Base-by-base conservation (phyloP, 2,888 invertebrate genomes). In the Ferdinandea cuprea region DNA sequence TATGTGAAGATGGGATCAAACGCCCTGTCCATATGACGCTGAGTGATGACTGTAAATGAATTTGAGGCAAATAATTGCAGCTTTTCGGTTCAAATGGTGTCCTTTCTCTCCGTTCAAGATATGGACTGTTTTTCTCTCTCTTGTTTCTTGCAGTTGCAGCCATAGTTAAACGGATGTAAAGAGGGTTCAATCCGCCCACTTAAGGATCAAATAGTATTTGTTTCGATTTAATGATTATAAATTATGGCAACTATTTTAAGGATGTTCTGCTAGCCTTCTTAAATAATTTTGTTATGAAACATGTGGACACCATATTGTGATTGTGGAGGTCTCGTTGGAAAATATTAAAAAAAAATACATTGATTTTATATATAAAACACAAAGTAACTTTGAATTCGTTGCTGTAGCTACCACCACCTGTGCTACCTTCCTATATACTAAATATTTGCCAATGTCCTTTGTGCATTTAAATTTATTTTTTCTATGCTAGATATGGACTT, bases 11-110 rank as follows among this genome's bases (percentile, higher is more conserved):
- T 78, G 83, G 78, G 78, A 78, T 83, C 83, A 66, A 83, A 83
- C 77, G 83, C 77, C 77, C 83, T 83, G 78, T 83, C 78, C 83
- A 78, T 83, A 78, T 83, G 83, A 83, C 78, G 83, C 83, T 83
- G 83, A 83, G 66, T 78, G 83, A 83, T 83, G 83, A 78, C 83
- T 83, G 68, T 72, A 73, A 78, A 83, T 83, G 83, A 83, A 83
- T 83, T 83, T 83, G 61, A 78, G 44, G 78, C 83, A 72, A 83
- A 83, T 83, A 83, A 83, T 83, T 83, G 78, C 78, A 83, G 83
- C 83, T 77, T 81, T 83, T 73, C 68, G 52, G 66, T 83, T 52
- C 61, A 56, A 56, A 66, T 76, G 66, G 56, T 78, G 83, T 83
- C 77, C 83, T 73, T 81, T 83, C 19, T 8, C 13, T n/a, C 15